These are phyloP conservation scores for Tipula confusa DNA, from an alignment of 2,888 invertebrate genomes.

Conservation along the genomic window DNA sequence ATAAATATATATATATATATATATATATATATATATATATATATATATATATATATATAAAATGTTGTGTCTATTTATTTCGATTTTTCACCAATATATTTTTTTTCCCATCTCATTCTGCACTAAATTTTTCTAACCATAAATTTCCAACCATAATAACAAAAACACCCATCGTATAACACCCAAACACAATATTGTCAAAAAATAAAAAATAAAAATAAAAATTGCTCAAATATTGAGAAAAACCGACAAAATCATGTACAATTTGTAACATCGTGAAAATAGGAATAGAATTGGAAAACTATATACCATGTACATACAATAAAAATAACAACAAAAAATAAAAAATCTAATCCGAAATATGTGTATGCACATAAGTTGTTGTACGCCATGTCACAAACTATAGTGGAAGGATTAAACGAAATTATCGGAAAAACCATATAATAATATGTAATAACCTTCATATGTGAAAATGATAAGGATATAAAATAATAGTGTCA, in stretches of 20 bases:
- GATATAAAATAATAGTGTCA: neutral
- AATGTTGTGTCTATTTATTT: too few species aligned
- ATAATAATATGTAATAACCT: neutral
- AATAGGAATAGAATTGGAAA: constrained; percentile 1
- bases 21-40: too few species aligned
- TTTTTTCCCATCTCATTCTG: too few species aligned
- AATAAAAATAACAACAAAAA: neutral
- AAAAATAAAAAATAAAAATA: neutral
- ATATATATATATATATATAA: too few species aligned
- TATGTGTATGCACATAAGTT: neutral
- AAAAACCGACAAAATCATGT: neutral
- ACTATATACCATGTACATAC: neutral
- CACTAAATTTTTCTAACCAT: too few species aligned
- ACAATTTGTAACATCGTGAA: constrained; percentile 20
- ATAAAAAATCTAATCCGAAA: neutral
- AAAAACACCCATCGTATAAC: neutral
- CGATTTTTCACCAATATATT: too few species aligned
- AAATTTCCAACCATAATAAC: too few species aligned
- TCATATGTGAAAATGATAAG: neutral
- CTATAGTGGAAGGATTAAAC: neutral
- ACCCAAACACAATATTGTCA: constrained; percentile 1
- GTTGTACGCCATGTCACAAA: constrained; percentile 3
- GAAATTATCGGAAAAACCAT: neutral
- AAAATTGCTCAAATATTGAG: neutral
- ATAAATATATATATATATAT: too few species aligned